Evolutionary conservation across 2,113 vertebrate species (phyloP).

Genomic region (Bostrychus sinensis): DNA sequence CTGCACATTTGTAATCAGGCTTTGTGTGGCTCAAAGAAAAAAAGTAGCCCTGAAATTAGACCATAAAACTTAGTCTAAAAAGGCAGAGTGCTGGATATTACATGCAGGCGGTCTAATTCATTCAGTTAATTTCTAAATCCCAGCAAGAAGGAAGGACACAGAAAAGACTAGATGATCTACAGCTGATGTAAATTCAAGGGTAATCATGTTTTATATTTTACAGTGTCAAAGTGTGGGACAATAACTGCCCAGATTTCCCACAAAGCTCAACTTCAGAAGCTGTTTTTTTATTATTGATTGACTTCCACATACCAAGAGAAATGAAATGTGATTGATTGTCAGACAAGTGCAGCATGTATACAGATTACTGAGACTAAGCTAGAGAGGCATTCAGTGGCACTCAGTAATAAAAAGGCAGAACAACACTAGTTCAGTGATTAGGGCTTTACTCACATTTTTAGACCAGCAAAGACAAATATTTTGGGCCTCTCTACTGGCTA

Average conservation of each 20-base stretch:
- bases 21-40: constrained; percentile 13
- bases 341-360: too few relatives aligned
- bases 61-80: constrained; percentile 18
- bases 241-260: constrained; percentile 45
- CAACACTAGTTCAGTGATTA: too few relatives aligned
- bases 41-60: constrained; percentile 1
- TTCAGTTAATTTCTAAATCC: constrained; percentile 32
- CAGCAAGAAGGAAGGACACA: constrained; percentile 3
- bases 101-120: constrained; percentile 16
- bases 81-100: constrained; percentile 3
- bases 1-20: constrained; percentile 18
- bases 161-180: constrained; percentile 27
- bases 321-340: too few relatives aligned
- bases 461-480: too few relatives aligned
- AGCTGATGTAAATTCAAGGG: constrained; percentile 50
- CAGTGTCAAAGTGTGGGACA: constrained; percentile 36
- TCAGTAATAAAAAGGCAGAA: too few relatives aligned
- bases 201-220: constrained; percentile 67
- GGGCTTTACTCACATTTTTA: too few relatives aligned
- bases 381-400: too few relatives aligned
- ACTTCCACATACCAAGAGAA: too few relatives aligned
- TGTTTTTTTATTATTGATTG: not conserved
- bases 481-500: too few relatives aligned
- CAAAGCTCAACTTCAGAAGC: constrained; percentile 41
- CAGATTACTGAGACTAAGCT: too few relatives aligned